Evolutionary conservation across 2,888 invertebrate genomes (phyloP), one percentile per base, ranked within the genome.

Genomic region (Craniophora ligustri): DNA sequence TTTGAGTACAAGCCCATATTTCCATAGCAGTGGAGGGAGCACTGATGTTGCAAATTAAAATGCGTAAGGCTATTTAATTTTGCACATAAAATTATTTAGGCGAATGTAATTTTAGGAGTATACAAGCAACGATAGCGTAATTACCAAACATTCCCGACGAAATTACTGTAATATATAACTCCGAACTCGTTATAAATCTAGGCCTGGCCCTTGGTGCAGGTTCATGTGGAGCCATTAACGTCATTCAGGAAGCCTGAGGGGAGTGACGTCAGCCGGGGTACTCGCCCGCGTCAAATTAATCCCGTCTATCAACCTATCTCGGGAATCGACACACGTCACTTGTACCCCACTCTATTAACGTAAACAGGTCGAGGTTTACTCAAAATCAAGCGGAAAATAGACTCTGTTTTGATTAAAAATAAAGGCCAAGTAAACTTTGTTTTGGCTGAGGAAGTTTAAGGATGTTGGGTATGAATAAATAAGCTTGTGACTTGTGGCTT

Each of bases 231-330:
- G 62, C 68, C 66, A 78, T 76, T 78, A 78, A 60, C 63, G 41
- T 67, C 63, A 70, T 67, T 71, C 72, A 67, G 51, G 55, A 50
- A 50, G 39, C 28, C 44, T 19, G 15, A 26, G 41, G 48, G 46
- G 53, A n/a, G 28, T 41, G 40, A 63, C 42, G 51, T 47, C 58
- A 34, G 19, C 14, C 31, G 28, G 32, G 54, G 48, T 35, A 32
- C 30, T 55, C 55, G 11, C 40, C 54, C 35, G 55, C 55, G 64
- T 74, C 67, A 73, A 75, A 81, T 81, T 78, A 81, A 73, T 67
- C 67, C 67, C 63, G 67, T 74, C 65, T 44, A 75, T 76, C 73
- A 77, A 63, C 50, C 49, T 36, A 50, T 63, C 53, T 32, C 31
- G 32, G 49, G 46, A 45, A 54, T 67, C 56, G 57, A 49, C 61